Percentiles rank a stretch among this genome's conserved stretches.
phyloP scores from a whole-genome alignment of 2,113 vertebrate genomes.

The Cinclus mexicanus region DNA sequence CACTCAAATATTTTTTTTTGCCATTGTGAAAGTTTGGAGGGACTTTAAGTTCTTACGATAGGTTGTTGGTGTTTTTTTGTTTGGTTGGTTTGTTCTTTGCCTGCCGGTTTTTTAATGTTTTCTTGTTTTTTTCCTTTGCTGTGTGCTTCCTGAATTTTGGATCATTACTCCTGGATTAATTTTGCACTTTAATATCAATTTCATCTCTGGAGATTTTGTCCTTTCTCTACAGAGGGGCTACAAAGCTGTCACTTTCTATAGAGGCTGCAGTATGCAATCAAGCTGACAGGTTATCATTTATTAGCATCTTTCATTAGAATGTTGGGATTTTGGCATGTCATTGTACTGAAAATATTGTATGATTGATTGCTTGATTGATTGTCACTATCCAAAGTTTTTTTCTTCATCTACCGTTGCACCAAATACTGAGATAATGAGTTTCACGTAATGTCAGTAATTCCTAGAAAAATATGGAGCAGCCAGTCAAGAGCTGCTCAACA shows the following conservation, averaged over 20 bases:
- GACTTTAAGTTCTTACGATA: not conserved
- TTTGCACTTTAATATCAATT: not conserved
- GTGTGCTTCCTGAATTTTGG: slow-evolving; percentile 6
- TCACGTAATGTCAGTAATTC: not conserved
- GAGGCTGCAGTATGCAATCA: not conserved
- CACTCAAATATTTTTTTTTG: slow-evolving; percentile 25
- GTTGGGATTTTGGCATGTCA: not conserved
- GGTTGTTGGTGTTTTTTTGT: accelerated
- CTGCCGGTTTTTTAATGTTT: not conserved
- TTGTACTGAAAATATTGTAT: not conserved
- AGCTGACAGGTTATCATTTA: slow-evolving; percentile 16
- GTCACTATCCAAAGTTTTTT: not conserved
- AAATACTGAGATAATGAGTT: not conserved
- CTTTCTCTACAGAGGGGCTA: not conserved
- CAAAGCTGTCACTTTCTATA: not conserved
- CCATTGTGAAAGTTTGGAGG: not conserved
- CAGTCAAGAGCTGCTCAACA: not conserved
- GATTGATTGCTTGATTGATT: slow-evolving; percentile 21
- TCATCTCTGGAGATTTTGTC: not conserved
- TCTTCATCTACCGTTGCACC: not conserved
- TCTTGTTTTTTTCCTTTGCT: not conserved
- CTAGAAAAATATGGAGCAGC: not conserved
- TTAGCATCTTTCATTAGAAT: slow-evolving; percentile 44
- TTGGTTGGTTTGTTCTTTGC: accelerated
- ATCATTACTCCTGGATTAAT: not conserved